Percentiles rank a stretch among this genome's conserved stretches.
Evolutionary conservation across 2,888 invertebrate genomes (phyloP).

Genomic region (Lampropteryx suffumata): DNA sequence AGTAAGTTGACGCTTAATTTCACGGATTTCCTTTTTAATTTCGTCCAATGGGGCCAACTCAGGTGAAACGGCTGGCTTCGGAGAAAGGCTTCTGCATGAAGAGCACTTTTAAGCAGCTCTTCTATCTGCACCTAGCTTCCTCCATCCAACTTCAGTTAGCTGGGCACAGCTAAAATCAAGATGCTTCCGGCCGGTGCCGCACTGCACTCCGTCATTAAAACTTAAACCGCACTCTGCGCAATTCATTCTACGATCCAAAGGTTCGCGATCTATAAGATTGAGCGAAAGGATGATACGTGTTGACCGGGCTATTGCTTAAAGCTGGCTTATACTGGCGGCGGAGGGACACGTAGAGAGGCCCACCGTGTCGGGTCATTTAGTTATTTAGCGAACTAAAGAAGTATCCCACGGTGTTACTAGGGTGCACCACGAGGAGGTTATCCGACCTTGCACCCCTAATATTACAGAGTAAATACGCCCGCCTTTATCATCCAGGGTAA

Average conservation of each 20-base stretch:
- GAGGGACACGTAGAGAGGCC: no score
- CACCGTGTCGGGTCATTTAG: no score
- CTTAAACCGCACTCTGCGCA: background rate
- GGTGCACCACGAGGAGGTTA: no score
- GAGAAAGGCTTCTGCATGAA: background rate
- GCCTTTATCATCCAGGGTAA: no score
- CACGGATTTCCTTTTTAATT: constrained; percentile 1
- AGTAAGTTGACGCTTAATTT: constrained; percentile 5
- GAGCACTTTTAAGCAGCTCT: constrained; percentile 9
- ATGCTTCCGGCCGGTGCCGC: constrained; percentile 3
- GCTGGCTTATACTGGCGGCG: no score
- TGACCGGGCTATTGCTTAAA: no score
- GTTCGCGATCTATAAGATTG: no score
- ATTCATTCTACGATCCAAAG: background rate
- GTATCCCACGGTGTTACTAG: no score
- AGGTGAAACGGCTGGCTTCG: background rate
- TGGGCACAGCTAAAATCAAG: constrained; percentile 14
- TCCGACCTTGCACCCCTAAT: no score
- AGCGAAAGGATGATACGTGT: no score
- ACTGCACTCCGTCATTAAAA: constrained; percentile 8
- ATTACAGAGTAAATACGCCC: no score
- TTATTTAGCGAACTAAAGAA: no score
- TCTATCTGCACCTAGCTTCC: constrained; percentile 4
- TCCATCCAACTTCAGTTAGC: constrained; percentile 9
- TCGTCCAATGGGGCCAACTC: background rate